Evolutionary conservation across 30 jellyfish, hydroid and myxozoan genomes (phyloP), one percentile per base, ranked within the genome.

Genomic region (Aurelia aurita): DNA sequence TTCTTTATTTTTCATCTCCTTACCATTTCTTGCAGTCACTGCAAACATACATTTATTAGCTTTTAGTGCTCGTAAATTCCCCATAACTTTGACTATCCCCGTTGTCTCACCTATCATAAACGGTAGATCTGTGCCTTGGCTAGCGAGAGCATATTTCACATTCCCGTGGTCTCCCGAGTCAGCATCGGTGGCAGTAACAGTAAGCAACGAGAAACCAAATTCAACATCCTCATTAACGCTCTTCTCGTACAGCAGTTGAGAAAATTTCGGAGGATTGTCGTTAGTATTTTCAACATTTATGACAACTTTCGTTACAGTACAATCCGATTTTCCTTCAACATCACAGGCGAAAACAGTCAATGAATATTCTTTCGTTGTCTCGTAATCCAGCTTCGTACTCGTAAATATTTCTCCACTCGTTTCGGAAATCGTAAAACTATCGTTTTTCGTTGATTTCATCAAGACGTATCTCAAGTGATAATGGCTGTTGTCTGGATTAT

Each of bases 301-400:
- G 14, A 5, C 67, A 5, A 93, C 72, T 51, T 54, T 93, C 27
- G 84, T 88, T 3, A 69, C 98, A 20, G 92, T 91, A 64, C 92
- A 77, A 3, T 88, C 90, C 8, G 91, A 70, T 63, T 65, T 60
- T 3, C 95, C 98, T 19, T 79, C 61, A 0, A 58, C 70, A 57
- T 87, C 96, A 76, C 96, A 87, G 58, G 98, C 98, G 57, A 74
- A 58, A 2, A 93, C 87, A 62, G 87, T 84, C 79, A 88, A 44
- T 34, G 82, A 29, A 58, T 93, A 87, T 32, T 44, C 31, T 26
- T 58, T 65, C 12, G 54, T 70, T 15, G 54, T 31, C 60, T 93
- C 97, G 90, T 79, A 93, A 84, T 93, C 97, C 13, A 93, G 66
- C 25, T 15, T 27, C 13, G 80, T 7, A 25, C 83, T 62, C 27